Evolutionary conservation across 2,113 vertebrate species (phyloP).

Genomic region (Chaetorhynchus papuensis): DNA sequence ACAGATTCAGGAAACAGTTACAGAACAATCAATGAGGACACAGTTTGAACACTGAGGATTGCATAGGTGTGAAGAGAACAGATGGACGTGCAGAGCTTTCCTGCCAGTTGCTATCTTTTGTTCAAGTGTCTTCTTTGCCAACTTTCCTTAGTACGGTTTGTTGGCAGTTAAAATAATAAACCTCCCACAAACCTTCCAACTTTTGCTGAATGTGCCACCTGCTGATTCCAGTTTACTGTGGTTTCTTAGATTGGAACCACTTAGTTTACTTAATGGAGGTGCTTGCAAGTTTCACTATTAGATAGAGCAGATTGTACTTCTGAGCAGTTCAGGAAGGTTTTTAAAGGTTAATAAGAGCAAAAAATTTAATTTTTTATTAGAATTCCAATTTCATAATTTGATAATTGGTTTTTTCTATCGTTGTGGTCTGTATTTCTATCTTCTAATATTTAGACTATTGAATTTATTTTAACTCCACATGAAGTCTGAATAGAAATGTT

Average conservation of each 20-base stretch:
- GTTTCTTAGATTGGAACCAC: not conserved
- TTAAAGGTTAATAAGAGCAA: not conserved
- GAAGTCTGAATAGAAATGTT: not conserved
- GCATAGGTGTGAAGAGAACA: not conserved
- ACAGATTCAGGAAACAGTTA: not conserved
- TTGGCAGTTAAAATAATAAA: not conserved
- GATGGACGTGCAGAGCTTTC: not conserved
- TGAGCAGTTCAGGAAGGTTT: not conserved
- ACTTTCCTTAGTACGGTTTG: not conserved
- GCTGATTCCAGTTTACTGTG: not conserved
- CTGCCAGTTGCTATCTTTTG: not conserved
- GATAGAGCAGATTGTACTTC: not conserved
- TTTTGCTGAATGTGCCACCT: not conserved
- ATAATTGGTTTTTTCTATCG: not conserved
- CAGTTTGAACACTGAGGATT: not conserved
- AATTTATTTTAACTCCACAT: not conserved
- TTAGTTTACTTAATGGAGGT: not conserved
- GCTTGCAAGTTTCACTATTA: not conserved
- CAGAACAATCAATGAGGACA: not conserved
- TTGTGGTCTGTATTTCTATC: not conserved
- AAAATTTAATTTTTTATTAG: not conserved
- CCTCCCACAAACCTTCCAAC: rapidly evolving
- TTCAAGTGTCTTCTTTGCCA: not conserved
- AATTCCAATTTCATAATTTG: not conserved
- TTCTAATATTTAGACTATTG: not conserved